A percentile compares a stretch with the other conserved stretches of the same genome.
These are phyloP conservation scores for Stegostoma tigrinum DNA, from an alignment of 2,113 vertebrate species.

Conservation along the genomic window DNA sequence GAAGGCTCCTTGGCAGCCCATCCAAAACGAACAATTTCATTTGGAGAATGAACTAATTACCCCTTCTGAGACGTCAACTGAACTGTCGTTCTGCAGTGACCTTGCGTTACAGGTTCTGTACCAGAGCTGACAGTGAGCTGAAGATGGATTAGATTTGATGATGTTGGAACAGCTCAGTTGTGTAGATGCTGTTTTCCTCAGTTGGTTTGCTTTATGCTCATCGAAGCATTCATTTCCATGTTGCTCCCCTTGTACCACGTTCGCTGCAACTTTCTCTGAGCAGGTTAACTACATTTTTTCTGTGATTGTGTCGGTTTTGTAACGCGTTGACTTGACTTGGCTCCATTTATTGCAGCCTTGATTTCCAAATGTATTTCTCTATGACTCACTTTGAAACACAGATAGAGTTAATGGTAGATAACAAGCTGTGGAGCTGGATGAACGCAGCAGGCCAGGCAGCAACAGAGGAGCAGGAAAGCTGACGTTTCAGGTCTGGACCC, in stretches of 20 bases:
- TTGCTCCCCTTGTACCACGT: background rate
- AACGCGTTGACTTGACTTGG: too few species aligned
- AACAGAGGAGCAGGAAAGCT: too few species aligned
- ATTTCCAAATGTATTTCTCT: background rate
- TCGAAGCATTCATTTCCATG: too few species aligned
- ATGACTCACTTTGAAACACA: background rate
- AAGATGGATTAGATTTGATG: conserved; percentile 11
- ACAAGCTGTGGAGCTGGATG: too few species aligned
- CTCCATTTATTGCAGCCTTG: background rate
- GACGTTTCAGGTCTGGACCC: too few species aligned
- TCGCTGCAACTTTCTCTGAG: background rate
- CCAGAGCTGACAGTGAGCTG: background rate
- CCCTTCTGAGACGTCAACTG: background rate
- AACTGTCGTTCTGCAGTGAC: background rate
- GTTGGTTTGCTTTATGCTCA: background rate
- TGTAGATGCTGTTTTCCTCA: background rate
- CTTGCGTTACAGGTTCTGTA: background rate
- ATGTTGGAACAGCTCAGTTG: background rate
- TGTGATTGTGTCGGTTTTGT: background rate
- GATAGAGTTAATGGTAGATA: too few species aligned
- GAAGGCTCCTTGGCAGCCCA: conserved; percentile 22
- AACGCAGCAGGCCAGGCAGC: too few species aligned
- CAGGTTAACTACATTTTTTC: background rate
- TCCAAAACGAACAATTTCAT: background rate
- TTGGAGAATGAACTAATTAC: conserved; percentile 34